Evolutionary conservation across 2,113 vertebrate genomes (phyloP).

Genomic region (Hemiprocne comata): DNA sequence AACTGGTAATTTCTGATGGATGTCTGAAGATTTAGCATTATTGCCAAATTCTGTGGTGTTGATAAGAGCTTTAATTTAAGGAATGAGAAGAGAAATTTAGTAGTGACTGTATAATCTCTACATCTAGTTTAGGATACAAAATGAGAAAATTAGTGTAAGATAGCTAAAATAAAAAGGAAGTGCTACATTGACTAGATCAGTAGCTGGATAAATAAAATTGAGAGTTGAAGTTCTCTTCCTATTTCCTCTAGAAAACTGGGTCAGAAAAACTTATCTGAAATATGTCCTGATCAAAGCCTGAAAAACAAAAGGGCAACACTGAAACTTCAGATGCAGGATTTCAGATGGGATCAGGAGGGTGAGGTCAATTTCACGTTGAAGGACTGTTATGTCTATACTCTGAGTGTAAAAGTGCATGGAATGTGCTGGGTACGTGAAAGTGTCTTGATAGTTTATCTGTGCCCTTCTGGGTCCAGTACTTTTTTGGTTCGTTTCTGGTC

Average conservation of each 20-base stretch:
- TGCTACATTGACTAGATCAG: background rate
- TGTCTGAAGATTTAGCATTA: background rate
- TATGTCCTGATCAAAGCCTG: background rate
- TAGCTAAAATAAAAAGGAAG: background rate
- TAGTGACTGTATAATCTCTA: background rate
- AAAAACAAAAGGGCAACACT: background rate
- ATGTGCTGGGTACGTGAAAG: background rate
- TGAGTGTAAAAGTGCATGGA: background rate
- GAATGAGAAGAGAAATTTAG: background rate
- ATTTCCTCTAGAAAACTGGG: background rate
- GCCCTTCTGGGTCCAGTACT: background rate
- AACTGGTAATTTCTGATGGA: slow-evolving; percentile 17
- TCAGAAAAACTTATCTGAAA: background rate
- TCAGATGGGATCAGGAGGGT: background rate
- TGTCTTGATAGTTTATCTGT: background rate
- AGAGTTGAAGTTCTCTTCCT: background rate
- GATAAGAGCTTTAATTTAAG: slow-evolving; percentile 7
- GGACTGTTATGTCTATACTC: background rate
- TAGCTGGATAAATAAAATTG: background rate
- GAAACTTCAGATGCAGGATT: background rate
- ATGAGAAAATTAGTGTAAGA: background rate
- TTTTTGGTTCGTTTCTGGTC: background rate
- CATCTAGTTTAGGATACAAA: background rate
- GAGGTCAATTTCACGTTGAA: background rate
- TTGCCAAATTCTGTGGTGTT: background rate